Conservation (phyloP, 92 coral and sea anemone species). For the Palythoa grandiflora region DNA sequence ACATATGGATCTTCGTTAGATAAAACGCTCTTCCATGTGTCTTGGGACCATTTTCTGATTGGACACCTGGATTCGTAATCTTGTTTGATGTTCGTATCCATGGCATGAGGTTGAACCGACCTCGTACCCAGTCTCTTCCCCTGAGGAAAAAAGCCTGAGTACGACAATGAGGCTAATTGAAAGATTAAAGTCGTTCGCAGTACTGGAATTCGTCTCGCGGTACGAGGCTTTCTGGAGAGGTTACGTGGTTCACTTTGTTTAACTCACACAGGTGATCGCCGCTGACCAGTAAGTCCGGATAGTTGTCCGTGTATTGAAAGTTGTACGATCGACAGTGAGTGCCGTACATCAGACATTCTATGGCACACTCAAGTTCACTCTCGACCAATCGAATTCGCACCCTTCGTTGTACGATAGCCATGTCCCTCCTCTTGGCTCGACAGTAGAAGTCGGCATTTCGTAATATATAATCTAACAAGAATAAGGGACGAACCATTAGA, state of each 20-base stretch:
- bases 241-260: conserved; percentile 44
- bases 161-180: too few species aligned
- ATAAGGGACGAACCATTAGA: background rate
- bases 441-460: conserved; percentile 65
- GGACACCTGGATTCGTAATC: too few species aligned
- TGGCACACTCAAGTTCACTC: conserved; percentile 68
- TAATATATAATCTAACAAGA: conserved; percentile 41
- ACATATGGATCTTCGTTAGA: too few species aligned
- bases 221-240: conserved; percentile 37
- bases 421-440: conserved; percentile 59
- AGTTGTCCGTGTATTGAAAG: conserved; percentile 41
- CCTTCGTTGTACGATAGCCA: conserved; percentile 51
- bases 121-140: too few species aligned
- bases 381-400: conserved; percentile 57
- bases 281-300: conserved; percentile 4
- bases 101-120: too few species aligned
- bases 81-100: too few species aligned
- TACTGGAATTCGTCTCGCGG: conserved; percentile 59
- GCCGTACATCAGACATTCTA: conserved; percentile 69
- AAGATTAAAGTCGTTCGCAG: conserved; percentile 56
- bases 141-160: too few species aligned
- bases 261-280: conserved; percentile 35
- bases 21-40: too few species aligned
- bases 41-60: too few species aligned
- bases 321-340: conserved; percentile 60